Base-by-base conservation (phyloP, 2,113 vertebrate species). In the Talpa occidentalis region DNA sequence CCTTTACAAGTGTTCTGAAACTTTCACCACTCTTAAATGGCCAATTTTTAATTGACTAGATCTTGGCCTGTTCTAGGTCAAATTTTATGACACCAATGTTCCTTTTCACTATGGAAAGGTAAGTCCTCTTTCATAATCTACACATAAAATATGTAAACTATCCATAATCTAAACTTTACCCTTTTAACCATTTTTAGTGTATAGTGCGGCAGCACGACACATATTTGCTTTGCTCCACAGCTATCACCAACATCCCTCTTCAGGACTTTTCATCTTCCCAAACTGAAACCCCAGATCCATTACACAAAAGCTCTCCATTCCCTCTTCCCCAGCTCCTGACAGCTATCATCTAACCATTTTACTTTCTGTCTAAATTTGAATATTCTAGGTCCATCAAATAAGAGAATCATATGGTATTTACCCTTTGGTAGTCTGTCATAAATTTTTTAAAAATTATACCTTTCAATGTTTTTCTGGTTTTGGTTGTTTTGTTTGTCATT, bases 361-460 rank as follows among this genome's bases (percentile, higher is more conserved):
- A 66, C 0, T 35, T 88, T 52, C n/a, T 90, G 28, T 90, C 2
- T 69, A 42, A 94, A 66, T 93, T 28, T 86, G 28, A 76, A 16
- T 74, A 28, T 5, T 30, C 60, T 84, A 79, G 30, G 11, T 52
- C 30, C 0, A 22, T 21, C 17, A 70, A 10, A 1, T 52, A 56
- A 60, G 32, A 0, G n/a, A 67, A 32, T 60, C 10, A 70, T 14
- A 37, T 1, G 2, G 0, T 70, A 37, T 74, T 80, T 88, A 42
- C 74, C 40, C 21, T 72, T 94, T 77, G 62, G 49, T 74, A 26
- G 80, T n/a, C 1, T 74, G 82, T 60, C 4, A 73, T n/a, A 12
- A 66, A 19, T 73, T 66, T 80, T 78, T 37, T 5, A 10, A 42
- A 24, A 42, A 35, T 70, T 14, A 26, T 60, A 6, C 10, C 9